Base-by-base conservation (phyloP, 1,140 invertebrate species). In the Rhizoglyphus robini region DNA sequence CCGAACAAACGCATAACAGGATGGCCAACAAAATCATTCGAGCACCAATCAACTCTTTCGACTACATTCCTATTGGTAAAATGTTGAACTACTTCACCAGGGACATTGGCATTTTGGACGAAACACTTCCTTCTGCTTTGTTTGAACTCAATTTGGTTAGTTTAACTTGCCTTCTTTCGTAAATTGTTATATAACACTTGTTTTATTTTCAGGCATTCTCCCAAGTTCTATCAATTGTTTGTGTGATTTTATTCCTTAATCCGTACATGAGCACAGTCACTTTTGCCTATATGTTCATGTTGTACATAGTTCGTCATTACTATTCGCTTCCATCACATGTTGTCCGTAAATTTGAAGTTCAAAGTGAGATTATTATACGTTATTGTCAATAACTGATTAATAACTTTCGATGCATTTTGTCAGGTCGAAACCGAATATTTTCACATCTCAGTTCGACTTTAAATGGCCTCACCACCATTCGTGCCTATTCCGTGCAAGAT, bases 381-480 rank as follows among this genome's bases (percentile, higher is more conserved):
- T 54, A 25, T 54, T 54, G 8, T 41, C 32, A 60, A 46, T 38
- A 60, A 11, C 48, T 41, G 27, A 2, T 60, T 3, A 2, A 4
- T 20, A 38, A 34, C 13, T 60, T 32, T 30, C 58, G 2, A 1
- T 30, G 8, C 51, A 15, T 54, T 54, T 32, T 5, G 2, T 5
- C 18, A 79, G 76, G 73, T 57, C 72, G 79, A 29, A 79, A 77
- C 70, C 89, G 88, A 0, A 81, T 93, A 0, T 90, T 89, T 71
- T 86, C 87, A 5, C 90, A 96, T 73, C 77, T 96, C 54, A 91
- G 86, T 74, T 85, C 90, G 27, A 86, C 90, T 0, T 76, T 96
- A 0, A 86, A 89, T 75, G 93, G 93, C 5, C 77, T 96, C 31
- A 82, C 87, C 0, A 95, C 91, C 0, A 91, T 97, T 63, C 79